phyloP scores from a whole-genome alignment of 2,888 invertebrate species.

The Eupithecia centaureata region DNA sequence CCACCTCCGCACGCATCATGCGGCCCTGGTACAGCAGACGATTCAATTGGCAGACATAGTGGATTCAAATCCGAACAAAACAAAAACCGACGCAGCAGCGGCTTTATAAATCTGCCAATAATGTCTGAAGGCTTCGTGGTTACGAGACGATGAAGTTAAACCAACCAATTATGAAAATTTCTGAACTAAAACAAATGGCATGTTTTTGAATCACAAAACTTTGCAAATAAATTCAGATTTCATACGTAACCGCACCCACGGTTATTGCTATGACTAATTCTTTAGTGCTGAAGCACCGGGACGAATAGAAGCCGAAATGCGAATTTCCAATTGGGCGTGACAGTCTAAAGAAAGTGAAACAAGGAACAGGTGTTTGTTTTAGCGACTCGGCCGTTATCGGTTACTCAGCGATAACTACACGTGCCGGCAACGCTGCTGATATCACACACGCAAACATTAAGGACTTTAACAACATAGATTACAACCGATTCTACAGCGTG shows the following conservation, averaged over 20 bases:
- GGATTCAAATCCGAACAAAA: slow-evolving; percentile 60
- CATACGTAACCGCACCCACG: slow-evolving; percentile 19
- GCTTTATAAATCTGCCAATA: slow-evolving; percentile 22
- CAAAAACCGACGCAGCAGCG: slow-evolving; percentile 38
- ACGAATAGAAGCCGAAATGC: slow-evolving; percentile 45
- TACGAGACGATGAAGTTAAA: not conserved
- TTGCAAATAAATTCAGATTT: slow-evolving; percentile 17
- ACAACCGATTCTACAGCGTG: not conserved
- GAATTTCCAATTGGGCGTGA: slow-evolving; percentile 41
- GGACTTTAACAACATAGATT: slow-evolving; percentile 52
- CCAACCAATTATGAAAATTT: not conserved
- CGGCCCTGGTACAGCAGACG: slow-evolving; percentile 68
- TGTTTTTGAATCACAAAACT: slow-evolving; percentile 17
- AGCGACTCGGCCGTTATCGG: slow-evolving; percentile 54
- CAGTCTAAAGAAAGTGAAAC: slow-evolving; percentile 48
- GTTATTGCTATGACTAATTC: slow-evolving; percentile 37
- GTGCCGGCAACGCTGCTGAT: slow-evolving; percentile 55
- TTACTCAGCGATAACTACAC: slow-evolving; percentile 58
- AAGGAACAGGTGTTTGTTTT: slow-evolving; percentile 55
- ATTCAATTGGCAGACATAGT: slow-evolving; percentile 80
- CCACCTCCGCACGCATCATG: slow-evolving; percentile 62
- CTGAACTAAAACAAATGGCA: slow-evolving; percentile 3
- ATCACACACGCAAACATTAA: slow-evolving; percentile 62
- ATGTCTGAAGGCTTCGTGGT: slow-evolving; percentile 12
- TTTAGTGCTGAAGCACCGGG: slow-evolving; percentile 45